Percentiles rank a stretch among this genome's conserved stretches.
phyloP scores from a whole-genome alignment of 2,113 vertebrate genomes.

The Colinus virginianus region DNA sequence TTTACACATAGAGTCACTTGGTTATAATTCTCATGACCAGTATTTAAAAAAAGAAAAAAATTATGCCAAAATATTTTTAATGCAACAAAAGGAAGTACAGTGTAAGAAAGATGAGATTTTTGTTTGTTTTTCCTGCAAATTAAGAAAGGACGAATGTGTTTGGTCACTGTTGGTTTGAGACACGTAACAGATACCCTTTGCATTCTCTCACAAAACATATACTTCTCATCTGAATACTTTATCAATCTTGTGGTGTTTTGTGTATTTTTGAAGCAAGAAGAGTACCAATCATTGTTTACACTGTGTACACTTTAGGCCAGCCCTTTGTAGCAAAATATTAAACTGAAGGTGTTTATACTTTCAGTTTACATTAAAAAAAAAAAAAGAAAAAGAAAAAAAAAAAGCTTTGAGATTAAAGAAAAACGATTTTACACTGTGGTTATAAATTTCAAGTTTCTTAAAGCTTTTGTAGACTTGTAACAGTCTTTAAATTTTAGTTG shows the following conservation, averaged over 20 bases:
- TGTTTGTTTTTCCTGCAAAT: slow-evolving; percentile 35
- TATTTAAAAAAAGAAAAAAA: slow-evolving; percentile 24
- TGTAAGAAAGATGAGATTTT: slow-evolving; percentile 5
- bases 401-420: slow-evolving; percentile 85
- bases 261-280: slow-evolving; percentile 82
- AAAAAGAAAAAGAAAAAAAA: background rate
- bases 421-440: slow-evolving; percentile 86
- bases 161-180: slow-evolving; percentile 63
- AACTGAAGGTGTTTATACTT: slow-evolving; percentile 84
- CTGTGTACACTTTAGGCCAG: slow-evolving; percentile 84
- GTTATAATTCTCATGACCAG: slow-evolving; percentile 31
- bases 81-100: slow-evolving; percentile 63
- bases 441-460: slow-evolving; percentile 86
- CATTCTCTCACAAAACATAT: slow-evolving; percentile 60
- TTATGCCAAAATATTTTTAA: slow-evolving; percentile 68
- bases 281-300: slow-evolving; percentile 83
- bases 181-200: slow-evolving; percentile 67
- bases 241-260: slow-evolving; percentile 79
- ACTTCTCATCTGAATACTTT: slow-evolving; percentile 75
- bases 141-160: slow-evolving; percentile 42
- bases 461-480: slow-evolving; percentile 86
- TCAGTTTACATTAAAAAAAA: slow-evolving; percentile 72
- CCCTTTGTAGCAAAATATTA: slow-evolving; percentile 83
- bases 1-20: slow-evolving; percentile 51
- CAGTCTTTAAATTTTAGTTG: slow-evolving; percentile 86